These are phyloP conservation scores for Gerris lacustris DNA, from an alignment of 2,888 invertebrate species.

Conservation along the genomic window DNA sequence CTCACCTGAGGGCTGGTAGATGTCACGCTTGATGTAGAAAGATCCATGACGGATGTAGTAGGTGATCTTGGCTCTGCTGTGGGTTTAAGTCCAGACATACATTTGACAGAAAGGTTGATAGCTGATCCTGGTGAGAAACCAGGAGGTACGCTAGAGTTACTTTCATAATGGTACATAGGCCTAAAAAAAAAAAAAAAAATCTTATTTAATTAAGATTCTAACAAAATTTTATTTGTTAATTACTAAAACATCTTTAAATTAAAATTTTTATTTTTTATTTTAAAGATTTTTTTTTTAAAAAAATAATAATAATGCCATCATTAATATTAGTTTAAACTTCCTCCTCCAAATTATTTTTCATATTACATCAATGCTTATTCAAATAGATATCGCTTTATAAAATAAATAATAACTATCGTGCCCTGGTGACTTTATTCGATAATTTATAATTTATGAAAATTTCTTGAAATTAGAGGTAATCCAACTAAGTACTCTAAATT, in stretches of 20 bases:
- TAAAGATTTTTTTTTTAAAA: no score
- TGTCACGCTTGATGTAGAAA: conserved; percentile 73
- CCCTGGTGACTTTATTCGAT: no score
- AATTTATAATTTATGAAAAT: no score
- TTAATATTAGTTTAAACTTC: no score
- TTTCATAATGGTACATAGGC: conserved; percentile 73
- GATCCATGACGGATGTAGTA: conserved; percentile 53
- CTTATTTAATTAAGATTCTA: neutral
- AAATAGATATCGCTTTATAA: no score
- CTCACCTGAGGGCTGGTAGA: conserved; percentile 70
- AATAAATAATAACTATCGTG: no score
- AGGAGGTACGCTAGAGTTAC: conserved; percentile 44
- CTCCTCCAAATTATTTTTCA: no score
- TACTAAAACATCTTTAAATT: neutral
- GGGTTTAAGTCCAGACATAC: conserved; percentile 46
- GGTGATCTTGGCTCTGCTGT: conserved; percentile 28
- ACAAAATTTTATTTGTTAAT: neutral
- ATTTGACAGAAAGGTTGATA: conserved; percentile 67
- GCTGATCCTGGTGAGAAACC: conserved; percentile 47
- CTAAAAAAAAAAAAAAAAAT: conserved; percentile 36
- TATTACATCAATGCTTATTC: no score
- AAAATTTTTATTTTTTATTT: no score
- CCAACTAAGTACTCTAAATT: no score
- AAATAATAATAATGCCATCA: no score
- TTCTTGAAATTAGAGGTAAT: no score